Conservation (phyloP, 2,888 invertebrate genomes). For the Chloroclysta siterata region DNA sequence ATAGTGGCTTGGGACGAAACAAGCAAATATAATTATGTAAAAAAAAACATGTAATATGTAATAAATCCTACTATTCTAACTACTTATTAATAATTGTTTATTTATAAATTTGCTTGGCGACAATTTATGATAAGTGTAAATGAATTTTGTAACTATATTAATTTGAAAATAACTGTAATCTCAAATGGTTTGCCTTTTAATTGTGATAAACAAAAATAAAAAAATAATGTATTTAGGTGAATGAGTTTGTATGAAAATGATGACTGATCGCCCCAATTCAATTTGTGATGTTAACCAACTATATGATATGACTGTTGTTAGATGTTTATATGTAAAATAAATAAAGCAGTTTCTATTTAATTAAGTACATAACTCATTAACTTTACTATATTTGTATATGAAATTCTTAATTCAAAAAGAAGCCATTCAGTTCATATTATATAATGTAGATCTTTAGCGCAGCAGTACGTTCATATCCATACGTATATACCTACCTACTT, state of each 20-base stretch:
- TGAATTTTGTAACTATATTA: conserved; percentile 4
- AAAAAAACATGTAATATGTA: not conserved
- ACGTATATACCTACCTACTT: no score
- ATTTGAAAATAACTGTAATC: conserved; percentile 31
- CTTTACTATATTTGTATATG: not conserved
- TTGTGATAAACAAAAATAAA: not conserved
- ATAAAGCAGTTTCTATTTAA: conserved; percentile 4
- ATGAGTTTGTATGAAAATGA: conserved; percentile 25
- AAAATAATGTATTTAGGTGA: not conserved
- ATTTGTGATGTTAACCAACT: conserved; percentile 50
- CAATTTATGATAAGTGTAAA: conserved; percentile 17
- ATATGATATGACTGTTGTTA: conserved; percentile 48
- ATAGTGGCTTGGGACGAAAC: no score
- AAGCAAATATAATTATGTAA: no score
- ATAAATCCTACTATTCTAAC: not conserved
- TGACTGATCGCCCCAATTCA: conserved; percentile 42
- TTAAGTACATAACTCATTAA: not conserved
- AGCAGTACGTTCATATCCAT: no score
- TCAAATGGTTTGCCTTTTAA: conserved; percentile 18
- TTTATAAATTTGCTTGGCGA: not conserved
- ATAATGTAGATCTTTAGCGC: no score
- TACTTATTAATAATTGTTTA: not conserved
- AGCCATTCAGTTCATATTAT: not conserved
- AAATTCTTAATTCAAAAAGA: not conserved
- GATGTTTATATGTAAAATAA: conserved; percentile 34